Base-by-base conservation (phyloP, 2,888 invertebrate genomes). In the Cerastis leucographa region DNA sequence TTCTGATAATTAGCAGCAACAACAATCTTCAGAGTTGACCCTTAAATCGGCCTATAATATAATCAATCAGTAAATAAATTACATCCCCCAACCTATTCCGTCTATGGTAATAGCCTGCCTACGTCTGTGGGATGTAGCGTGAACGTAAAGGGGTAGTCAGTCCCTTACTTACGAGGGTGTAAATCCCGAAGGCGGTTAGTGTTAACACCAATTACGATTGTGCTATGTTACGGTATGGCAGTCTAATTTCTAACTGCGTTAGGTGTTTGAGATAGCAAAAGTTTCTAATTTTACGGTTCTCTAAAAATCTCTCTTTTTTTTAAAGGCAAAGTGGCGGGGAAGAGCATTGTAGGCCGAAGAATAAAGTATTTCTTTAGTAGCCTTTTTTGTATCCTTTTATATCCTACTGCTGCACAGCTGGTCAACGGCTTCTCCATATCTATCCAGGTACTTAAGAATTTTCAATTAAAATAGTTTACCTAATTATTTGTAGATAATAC, bases 201-300 rank as follows among this genome's bases (percentile, higher is more conserved):
- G 73, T 59, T 85, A 71, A 78, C 61, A 59, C 59, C 83, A 62
- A 85, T 83, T 85, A 78, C 51, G 62, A 85, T 66, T 64, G 51
- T 62, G 12, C 9, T 42, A 29, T 42, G 71, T 59, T 56, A 35
- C 42, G 12, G 62, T 54, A 49, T 42, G 40, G 44, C n/a, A 61
- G 17, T 49, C 3, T 61, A 61, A 56, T 80, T 70, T 54, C 2
- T 66, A 54, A 61, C 71, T 70, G 14, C 12, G 42, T 40, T 12
- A 35, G 35, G 19, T 42, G 14, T 8, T 42, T 25, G 73, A 56
- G 44, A 19, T 19, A n/a, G 17, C 3, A 17, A 17, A 46, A 62
- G 62, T 14, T 62, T 22, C 12, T 12, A 62, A n/a, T 40, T 22
- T 19, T 12, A 12, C 14, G 7, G 29, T n/a, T 40, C 17, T 62